A percentile compares a stretch with the other conserved stretches of the same genome.
These are phyloP conservation scores for Euplagia quadripunctaria DNA, from an alignment of 2,888 invertebrate species.

Conservation along the genomic window DNA sequence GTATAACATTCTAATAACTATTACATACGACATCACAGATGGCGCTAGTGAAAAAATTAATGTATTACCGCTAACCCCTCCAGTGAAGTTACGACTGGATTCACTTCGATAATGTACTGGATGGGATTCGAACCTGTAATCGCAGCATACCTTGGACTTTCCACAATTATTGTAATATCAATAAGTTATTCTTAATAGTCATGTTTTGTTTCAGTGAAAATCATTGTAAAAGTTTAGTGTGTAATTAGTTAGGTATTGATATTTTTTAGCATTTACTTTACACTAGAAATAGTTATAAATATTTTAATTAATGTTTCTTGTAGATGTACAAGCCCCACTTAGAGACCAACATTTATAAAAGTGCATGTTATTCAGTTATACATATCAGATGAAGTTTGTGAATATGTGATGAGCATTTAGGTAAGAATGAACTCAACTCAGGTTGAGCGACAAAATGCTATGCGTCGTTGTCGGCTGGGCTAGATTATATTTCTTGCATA, in stretches of 20 bases:
- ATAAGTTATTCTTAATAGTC: neutral
- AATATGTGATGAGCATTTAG: no score
- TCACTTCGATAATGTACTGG: no score
- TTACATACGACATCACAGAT: no score
- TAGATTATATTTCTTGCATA: no score
- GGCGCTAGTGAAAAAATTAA: no score
- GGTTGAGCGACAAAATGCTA: neutral
- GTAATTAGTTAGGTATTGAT: neutral
- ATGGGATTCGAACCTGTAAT: no score
- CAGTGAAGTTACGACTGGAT: no score
- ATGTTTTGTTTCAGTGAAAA: neutral
- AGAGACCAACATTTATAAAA: neutral
- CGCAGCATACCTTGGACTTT: neutral
- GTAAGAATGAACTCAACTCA: neutral
- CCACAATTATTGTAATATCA: neutral
- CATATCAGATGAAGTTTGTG: neutral
- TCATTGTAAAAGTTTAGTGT: neutral
- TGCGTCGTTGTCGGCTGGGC: no score
- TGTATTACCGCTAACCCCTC: no score
- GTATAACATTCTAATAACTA: no score
- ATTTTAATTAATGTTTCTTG: neutral
- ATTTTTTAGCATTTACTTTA: neutral
- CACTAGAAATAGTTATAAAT: neutral
- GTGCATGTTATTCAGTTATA: neutral
- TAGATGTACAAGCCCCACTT: neutral